A percentile compares a stretch with the other conserved stretches of the same genome.
These are phyloP conservation scores for Spinus olivaceus DNA, from an alignment of 2,797 vertebrate species.

Conservation along the genomic window DNA sequence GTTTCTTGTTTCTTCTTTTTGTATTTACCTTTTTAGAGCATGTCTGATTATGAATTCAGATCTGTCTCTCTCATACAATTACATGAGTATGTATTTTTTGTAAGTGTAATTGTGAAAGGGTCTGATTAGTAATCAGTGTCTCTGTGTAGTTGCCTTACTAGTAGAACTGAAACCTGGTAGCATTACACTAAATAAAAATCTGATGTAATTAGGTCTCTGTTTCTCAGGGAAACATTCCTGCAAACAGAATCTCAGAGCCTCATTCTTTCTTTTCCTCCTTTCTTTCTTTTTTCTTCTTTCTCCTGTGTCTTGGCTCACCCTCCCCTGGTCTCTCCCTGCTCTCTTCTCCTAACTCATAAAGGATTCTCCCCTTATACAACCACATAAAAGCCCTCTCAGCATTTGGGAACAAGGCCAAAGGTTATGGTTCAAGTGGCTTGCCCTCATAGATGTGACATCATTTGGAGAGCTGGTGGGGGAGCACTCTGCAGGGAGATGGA, in stretches of 20 bases:
- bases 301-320: not conserved
- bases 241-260: not conserved
- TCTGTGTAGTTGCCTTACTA: not conserved
- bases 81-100: not conserved
- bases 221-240: not conserved
- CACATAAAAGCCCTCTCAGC: not conserved
- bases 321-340: not conserved
- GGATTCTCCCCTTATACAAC: not conserved
- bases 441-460: fast-evolving
- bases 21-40: not conserved
- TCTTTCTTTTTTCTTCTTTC: not conserved
- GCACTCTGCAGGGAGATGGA: not conserved
- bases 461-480: not conserved
- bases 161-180: not conserved
- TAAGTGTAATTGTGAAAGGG: not conserved
- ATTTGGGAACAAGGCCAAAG: not conserved
- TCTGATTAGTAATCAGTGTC: not conserved
- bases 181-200: not conserved
- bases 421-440: not conserved
- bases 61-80: not conserved
- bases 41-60: not conserved
- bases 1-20: not conserved
- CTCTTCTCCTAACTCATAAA: not conserved
- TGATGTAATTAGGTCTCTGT: not conserved
- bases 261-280: not conserved